Percentiles rank a stretch among this genome's conserved stretches.
Conservation (phyloP, 92 coral and sea anemone species). For the Zoanthus sansibaricus region DNA sequence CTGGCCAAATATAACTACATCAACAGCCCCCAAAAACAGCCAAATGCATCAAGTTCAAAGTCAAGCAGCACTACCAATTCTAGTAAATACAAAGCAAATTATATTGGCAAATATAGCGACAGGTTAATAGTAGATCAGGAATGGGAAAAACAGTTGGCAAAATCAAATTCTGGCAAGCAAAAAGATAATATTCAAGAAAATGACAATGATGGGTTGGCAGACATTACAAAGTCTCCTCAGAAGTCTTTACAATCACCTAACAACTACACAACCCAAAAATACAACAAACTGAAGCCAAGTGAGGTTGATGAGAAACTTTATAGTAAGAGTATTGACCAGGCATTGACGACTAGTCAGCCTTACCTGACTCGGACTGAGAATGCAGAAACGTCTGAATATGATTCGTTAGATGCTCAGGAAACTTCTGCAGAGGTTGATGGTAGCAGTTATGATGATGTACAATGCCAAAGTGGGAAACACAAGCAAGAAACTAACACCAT, state of each 20-base stretch:
- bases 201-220: not conserved
- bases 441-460: constrained; percentile 25
- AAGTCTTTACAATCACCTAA: not conserved
- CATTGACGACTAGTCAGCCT: constrained; percentile 24
- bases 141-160: constrained; percentile 30
- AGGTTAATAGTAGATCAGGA: constrained; percentile 29
- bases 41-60: not conserved
- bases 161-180: not conserved
- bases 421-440: constrained; percentile 65
- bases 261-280: not conserved
- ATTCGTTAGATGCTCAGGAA: constrained; percentile 70
- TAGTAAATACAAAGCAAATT: not conserved
- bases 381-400: constrained; percentile 80
- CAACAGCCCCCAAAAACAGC: constrained; percentile 80
- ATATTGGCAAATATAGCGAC: not conserved
- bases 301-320: not conserved
- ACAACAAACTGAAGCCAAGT: constrained; percentile 16
- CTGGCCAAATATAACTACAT: constrained; percentile 90
- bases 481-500: not conserved
- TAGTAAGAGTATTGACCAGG: not conserved
- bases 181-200: not conserved
- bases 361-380: constrained; percentile 47
- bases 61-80: not conserved
- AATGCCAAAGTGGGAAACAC: not conserved
- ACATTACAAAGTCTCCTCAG: constrained; percentile 15